phyloP scores from a whole-genome alignment of 2,797 vertebrate species.

The Pipistrellus nathusii region DNA sequence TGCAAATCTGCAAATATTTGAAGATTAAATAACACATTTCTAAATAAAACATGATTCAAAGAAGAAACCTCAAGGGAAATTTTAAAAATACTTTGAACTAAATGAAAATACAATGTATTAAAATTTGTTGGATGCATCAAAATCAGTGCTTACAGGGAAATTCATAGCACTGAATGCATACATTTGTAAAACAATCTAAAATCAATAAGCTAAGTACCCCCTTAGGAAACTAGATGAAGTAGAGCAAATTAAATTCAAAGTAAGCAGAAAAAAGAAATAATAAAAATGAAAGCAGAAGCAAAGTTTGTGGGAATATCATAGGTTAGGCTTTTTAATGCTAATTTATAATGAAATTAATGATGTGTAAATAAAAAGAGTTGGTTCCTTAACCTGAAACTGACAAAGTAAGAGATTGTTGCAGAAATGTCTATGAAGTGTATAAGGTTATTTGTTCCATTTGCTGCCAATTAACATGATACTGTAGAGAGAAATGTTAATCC shows the following conservation, averaged over 20 bases:
- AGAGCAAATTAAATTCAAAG: not conserved
- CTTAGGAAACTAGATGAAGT: not conserved
- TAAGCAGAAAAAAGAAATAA: not conserved
- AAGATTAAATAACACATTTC: not conserved
- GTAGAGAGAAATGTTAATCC: not conserved
- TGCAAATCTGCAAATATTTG: not conserved
- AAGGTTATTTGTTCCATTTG: not conserved
- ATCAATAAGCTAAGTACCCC: not conserved
- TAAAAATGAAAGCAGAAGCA: not conserved
- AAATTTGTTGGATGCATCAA: not conserved
- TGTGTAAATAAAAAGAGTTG: not conserved
- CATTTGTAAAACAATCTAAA: not conserved
- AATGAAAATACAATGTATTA: not conserved
- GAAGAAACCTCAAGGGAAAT: not conserved
- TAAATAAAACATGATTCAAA: not conserved
- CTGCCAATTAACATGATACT: slow-evolving; percentile 19
- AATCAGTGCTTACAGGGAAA: not conserved
- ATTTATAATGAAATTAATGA: slow-evolving; percentile 21
- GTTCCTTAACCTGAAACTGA: slow-evolving; percentile 4
- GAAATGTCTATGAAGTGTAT: not conserved
- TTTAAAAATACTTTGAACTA: not conserved
- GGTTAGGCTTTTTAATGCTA: not conserved
- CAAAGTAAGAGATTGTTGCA: not conserved
- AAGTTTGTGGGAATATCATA: not conserved
- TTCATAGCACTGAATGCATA: not conserved